A percentile compares a stretch with the other conserved stretches of the same genome.
These are phyloP conservation scores for Ariolimax columbianus DNA, from an alignment of 2,888 invertebrate genomes.

Conservation along the genomic window DNA sequence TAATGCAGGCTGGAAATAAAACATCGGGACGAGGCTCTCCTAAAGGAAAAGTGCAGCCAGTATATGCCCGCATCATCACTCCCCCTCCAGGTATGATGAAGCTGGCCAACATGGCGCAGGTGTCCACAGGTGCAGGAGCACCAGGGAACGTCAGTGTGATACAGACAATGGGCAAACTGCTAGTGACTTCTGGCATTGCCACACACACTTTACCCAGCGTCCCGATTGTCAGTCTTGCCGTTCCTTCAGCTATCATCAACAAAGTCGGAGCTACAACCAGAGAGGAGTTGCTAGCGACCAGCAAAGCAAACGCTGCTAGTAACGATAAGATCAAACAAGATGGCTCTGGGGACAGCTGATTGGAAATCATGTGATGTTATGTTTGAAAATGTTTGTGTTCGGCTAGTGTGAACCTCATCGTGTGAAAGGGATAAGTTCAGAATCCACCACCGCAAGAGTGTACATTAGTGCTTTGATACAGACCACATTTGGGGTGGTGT, in stretches of 20 bases:
- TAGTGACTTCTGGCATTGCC: slow-evolving; percentile 44
- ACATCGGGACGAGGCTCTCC: slow-evolving; percentile 63
- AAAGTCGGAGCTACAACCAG: background rate
- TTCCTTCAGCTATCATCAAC: slow-evolving; percentile 34
- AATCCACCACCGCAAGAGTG: no score
- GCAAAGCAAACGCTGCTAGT: background rate
- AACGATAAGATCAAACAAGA: slow-evolving; percentile 29
- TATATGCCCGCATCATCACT: slow-evolving; percentile 76
- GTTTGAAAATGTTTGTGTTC: background rate
- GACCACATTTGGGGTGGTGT: no score
- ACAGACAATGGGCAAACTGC: slow-evolving; percentile 54
- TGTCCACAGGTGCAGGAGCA: slow-evolving; percentile 31
- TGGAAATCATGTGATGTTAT: background rate
- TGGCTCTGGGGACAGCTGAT: slow-evolving; percentile 19
- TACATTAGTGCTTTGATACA: no score
- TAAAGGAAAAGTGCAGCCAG: slow-evolving; percentile 71
- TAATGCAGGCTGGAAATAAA: slow-evolving; percentile 62
- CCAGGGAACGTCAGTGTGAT: slow-evolving; percentile 52
- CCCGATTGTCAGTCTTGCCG: slow-evolving; percentile 42
- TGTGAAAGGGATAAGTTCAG: no score
- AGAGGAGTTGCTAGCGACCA: background rate
- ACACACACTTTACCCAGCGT: slow-evolving; percentile 37
- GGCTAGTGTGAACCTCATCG: no score
- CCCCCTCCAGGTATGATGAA: slow-evolving; percentile 71
- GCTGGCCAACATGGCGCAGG: slow-evolving; percentile 65